Percentiles rank a stretch among this genome's conserved stretches.
These are phyloP conservation scores for Austrolebias charrua DNA, from an alignment of 2,797 vertebrate genomes.

Conservation along the genomic window DNA sequence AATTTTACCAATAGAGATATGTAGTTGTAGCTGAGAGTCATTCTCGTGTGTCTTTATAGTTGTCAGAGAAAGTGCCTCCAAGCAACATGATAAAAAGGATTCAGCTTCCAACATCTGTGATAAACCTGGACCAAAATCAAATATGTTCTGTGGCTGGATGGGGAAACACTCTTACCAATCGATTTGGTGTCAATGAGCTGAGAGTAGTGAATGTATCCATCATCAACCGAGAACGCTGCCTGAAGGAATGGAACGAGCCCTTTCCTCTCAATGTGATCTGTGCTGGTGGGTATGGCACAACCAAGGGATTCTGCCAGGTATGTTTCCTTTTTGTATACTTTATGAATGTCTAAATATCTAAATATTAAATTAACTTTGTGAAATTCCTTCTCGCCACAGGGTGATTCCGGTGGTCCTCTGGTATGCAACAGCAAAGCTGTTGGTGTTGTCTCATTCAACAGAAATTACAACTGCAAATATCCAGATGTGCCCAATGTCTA, in stretches of 20 bases:
- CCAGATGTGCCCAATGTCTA: constrained; percentile 69
- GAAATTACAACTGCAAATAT: background rate
- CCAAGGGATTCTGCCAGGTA: constrained; percentile 58
- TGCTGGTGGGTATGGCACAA: constrained; percentile 49
- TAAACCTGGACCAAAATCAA: background rate
- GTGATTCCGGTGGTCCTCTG: constrained; percentile 75
- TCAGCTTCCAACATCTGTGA: background rate
- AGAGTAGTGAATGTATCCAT: constrained; percentile 27
- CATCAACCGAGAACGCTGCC: constrained; percentile 17
- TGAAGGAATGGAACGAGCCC: background rate
- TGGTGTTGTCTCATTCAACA: constrained; percentile 71
- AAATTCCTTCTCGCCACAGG: constrained; percentile 37
- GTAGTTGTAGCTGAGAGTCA: too few species aligned
- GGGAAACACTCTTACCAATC: background rate
- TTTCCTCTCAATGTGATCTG: constrained; percentile 57
- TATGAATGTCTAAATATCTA: background rate
- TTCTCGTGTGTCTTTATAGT: constrained; percentile 36
- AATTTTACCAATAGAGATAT: too few species aligned
- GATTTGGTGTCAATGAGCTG: background rate
- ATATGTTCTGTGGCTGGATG: constrained; percentile 56
- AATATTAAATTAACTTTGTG: background rate
- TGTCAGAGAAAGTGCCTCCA: constrained; percentile 30
- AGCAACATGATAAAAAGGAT: constrained; percentile 1
- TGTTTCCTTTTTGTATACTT: accelerated
- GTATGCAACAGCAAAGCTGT: constrained; percentile 55